Evolutionary conservation across 1,140 invertebrate genomes (phyloP), one percentile per base, ranked within the genome.

Genomic region (Ceratina calcarata): DNA sequence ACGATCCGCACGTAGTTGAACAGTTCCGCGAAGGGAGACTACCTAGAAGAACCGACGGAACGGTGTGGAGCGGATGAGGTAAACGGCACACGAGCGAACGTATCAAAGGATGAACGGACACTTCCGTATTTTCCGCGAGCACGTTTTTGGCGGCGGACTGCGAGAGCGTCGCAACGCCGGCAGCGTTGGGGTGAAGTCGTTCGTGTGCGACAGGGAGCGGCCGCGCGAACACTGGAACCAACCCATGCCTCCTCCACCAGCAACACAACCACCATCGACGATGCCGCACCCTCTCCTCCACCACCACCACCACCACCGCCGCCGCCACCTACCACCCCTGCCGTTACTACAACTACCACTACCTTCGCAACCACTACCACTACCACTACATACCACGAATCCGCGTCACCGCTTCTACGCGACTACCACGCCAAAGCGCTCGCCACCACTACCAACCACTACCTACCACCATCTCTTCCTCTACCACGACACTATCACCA

Each of bases 181-280:
- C 71, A 75, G 60, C 74, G 84, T 82, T 83, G 83, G 84, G 82
- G 80, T 86, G 82, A 86, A 45, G 22, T 86, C 81, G 85, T 87
- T 65, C 84, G 89, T 91, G 88, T 90, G 89, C 90, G 88, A 90
- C 89, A 90, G 91, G 91, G 91, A 92, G 91, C 91, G 91, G 90
- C 88, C 90, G 91, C 89, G 90, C 89, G 89, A 90, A 92, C 86
- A 91, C 91, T 92, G 89, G 85, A 89, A 87, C 83, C 82, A 82
- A 83, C 80, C 80, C 82, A 84, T 79, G 85, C 85, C 85, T 74
- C 83, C 75, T 81, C 80, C 86, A 84, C 80, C 84, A 81, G 74
- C 81, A 76, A 78, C 79, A 74, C 65, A 78, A 75, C 78, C 75
- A 78, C 68, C 75, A 77, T 78, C 79, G 65, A 70, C 60, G 65